These are phyloP conservation scores for Ceratothoa steindachneri DNA, from an alignment of 2,888 invertebrate species.

Conservation along the genomic window DNA sequence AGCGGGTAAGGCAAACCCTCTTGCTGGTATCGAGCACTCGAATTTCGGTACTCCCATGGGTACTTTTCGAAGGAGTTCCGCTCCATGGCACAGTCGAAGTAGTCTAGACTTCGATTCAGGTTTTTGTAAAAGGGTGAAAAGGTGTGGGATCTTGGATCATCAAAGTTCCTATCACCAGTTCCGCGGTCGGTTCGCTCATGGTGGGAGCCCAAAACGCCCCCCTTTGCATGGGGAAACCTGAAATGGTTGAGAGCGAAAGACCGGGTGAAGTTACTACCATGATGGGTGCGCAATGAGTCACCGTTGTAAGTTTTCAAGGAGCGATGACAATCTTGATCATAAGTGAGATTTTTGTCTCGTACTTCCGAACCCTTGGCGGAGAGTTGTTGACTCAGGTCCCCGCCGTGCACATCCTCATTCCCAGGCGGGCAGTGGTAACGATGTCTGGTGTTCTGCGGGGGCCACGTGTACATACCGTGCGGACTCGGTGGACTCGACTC, in stretches of 20 bases:
- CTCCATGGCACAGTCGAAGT: neutral
- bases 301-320: neutral
- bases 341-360: neutral
- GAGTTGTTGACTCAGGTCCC: neutral
- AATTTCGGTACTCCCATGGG: neutral
- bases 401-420: constrained; percentile 9
- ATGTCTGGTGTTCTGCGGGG: constrained; percentile 44
- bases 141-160: neutral
- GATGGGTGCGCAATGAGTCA: neutral
- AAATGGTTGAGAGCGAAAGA: neutral
- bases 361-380: neutral
- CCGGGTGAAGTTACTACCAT: neutral
- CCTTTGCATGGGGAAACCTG: neutral
- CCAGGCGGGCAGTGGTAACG: constrained; percentile 36
- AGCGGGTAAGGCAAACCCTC: neutral
- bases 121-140: neutral
- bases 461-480: constrained; percentile 47
- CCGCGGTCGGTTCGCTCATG: neutral
- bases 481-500: constrained; percentile 38
- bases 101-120: neutral
- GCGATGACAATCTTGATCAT: neutral
- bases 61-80: neutral
- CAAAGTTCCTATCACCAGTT: neutral
- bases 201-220: too few relatives aligned
- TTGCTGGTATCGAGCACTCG: neutral